A percentile compares a stretch with the other conserved stretches of the same genome.
These are phyloP conservation scores for Epinotia brunnichana DNA, from an alignment of 2,888 invertebrate species.

Conservation along the genomic window DNA sequence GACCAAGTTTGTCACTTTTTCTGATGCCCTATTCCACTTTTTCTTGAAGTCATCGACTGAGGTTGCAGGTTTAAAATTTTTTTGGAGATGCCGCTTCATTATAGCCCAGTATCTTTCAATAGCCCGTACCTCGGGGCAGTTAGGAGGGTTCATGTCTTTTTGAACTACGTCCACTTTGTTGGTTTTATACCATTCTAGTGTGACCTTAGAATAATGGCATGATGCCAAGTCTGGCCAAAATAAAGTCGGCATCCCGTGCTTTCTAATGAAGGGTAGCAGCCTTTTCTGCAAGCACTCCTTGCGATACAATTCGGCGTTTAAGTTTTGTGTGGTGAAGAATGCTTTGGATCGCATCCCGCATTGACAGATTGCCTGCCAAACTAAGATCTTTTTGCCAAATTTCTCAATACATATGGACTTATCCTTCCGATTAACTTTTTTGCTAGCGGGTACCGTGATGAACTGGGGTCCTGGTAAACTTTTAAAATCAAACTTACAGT, in stretches of 20 bases:
- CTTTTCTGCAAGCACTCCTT: constrained; percentile 12
- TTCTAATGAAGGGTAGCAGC: constrained; percentile 18
- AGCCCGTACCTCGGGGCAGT: constrained; percentile 17
- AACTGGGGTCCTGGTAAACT: constrained; percentile 4
- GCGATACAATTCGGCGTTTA: constrained; percentile 4
- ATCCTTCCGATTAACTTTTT: background rate
- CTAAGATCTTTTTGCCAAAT: too few relatives aligned
- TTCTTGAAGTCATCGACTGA: background rate
- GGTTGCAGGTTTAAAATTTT: constrained; percentile 5
- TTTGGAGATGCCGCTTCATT: constrained; percentile 5
- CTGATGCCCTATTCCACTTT: constrained; percentile 11
- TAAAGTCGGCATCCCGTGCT: constrained; percentile 9
- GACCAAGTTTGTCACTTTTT: constrained; percentile 21
- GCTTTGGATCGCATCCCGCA: constrained; percentile 3
- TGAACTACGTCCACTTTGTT: background rate
- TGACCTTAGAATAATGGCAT: constrained; percentile 16
- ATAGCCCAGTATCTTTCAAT: constrained; percentile 9
- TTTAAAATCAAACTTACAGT: constrained; percentile 7
- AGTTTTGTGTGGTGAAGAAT: constrained; percentile 12
- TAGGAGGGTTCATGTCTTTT: constrained; percentile 17
- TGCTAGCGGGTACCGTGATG: background rate
- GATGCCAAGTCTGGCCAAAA: constrained; percentile 23
- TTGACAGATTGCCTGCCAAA: constrained; percentile 7
- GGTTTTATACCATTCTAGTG: constrained; percentile 7
- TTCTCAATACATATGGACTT: constrained; percentile 7